Percentiles rank a stretch among this genome's conserved stretches.
phyloP scores from a whole-genome alignment of 1,140 invertebrate species.

The Odontomachus brunneus region DNA sequence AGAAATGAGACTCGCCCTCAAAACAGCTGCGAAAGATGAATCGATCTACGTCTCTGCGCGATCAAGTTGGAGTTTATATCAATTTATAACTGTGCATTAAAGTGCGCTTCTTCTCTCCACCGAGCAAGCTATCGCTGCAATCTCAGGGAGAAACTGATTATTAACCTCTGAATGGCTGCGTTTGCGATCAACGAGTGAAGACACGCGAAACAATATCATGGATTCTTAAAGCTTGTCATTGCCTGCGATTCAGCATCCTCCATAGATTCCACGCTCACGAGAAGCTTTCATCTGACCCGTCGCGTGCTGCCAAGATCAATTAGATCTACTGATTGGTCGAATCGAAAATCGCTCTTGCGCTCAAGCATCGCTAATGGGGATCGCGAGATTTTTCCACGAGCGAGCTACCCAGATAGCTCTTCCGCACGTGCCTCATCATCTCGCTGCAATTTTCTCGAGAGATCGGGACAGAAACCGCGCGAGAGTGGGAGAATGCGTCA shows the following conservation, averaged over 20 bases:
- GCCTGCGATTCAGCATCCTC: not conserved
- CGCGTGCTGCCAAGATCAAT: too few species aligned
- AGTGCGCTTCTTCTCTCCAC: not conserved
- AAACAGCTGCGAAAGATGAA: not conserved
- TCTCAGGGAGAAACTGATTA: constrained; percentile 31
- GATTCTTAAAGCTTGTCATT: not conserved
- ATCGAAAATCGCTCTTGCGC: too few species aligned
- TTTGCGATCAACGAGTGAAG: constrained; percentile 24
- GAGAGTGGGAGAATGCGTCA: constrained; percentile 40
- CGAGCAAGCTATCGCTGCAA: constrained; percentile 15
- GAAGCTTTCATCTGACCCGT: not conserved
- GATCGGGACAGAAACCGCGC: not conserved
- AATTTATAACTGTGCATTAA: not conserved
- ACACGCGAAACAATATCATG: not conserved
- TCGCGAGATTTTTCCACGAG: not conserved
- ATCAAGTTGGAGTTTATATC: constrained; percentile 9
- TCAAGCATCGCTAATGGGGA: not conserved
- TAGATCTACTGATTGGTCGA: too few species aligned
- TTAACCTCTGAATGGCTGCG: constrained; percentile 22
- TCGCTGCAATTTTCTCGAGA: constrained; percentile 31
- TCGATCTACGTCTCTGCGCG: constrained; percentile 18
- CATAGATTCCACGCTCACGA: not conserved
- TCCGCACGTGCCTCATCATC: not conserved
- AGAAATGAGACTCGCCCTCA: not conserved
- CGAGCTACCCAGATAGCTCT: too few species aligned